Evolutionary conservation across 2,888 invertebrate species (phyloP).

Genomic region (Acleris holmiana): DNA sequence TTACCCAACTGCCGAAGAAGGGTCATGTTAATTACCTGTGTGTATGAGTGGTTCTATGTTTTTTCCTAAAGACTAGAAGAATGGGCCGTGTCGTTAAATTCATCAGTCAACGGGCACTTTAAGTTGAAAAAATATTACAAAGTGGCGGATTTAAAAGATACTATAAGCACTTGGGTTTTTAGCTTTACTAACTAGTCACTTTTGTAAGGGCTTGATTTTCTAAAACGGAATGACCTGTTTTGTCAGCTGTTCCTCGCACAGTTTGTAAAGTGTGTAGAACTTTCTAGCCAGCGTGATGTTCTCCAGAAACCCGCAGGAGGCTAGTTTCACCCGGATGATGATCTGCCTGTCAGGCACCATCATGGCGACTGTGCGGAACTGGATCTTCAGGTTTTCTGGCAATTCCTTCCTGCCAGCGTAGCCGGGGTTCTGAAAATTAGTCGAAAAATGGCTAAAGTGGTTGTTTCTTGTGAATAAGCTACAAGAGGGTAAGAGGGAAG

Average conservation of each 20-base stretch:
- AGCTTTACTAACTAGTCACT: too few relatives aligned
- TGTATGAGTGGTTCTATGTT: too few relatives aligned
- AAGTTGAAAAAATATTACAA: too few relatives aligned
- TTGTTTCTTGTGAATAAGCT: too few relatives aligned
- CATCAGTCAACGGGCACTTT: too few relatives aligned
- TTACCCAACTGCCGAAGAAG: too few relatives aligned
- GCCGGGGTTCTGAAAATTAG: slow-evolving; percentile 92
- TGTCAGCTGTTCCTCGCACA: slow-evolving; percentile 98
- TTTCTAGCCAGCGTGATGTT: slow-evolving; percentile 97
- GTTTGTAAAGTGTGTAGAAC: slow-evolving; percentile 97
- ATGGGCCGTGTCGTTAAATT: too few relatives aligned
- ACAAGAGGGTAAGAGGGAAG: not conserved
- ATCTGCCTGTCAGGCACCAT: slow-evolving; percentile 99
- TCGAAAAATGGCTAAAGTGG: not conserved
- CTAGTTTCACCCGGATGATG: slow-evolving; percentile 97
- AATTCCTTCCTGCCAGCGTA: slow-evolving; percentile 98
- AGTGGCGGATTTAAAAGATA: too few relatives aligned
- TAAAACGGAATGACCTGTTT: slow-evolving; percentile 87
- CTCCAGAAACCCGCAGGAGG: slow-evolving; percentile 97
- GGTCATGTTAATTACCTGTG: too few relatives aligned
- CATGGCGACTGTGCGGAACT: slow-evolving; percentile 99
- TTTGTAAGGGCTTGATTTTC: too few relatives aligned
- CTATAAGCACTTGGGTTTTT: too few relatives aligned
- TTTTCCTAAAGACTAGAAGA: too few relatives aligned
- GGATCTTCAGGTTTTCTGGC: slow-evolving; percentile 98